Evolutionary conservation across 1,140 invertebrate genomes (phyloP).

Genomic region (Trichogramma pretiosum): DNA sequence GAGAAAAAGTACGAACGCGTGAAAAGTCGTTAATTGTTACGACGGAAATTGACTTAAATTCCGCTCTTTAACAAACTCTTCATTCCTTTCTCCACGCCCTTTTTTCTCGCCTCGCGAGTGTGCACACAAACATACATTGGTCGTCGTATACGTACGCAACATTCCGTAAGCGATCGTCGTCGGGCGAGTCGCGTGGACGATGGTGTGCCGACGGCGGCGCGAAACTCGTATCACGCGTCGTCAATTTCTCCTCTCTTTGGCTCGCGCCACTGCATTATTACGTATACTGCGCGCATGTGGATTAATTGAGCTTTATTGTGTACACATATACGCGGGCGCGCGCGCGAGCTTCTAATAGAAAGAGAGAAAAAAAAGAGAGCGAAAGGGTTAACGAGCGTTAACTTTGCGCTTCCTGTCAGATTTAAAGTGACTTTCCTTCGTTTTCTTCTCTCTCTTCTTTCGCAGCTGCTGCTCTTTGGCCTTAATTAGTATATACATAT

Average conservation of each 20-base stretch:
- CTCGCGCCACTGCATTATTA: neutral
- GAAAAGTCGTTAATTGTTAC: too few species aligned
- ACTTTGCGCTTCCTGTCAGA: conserved; percentile 20
- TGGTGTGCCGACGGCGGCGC: too few species aligned
- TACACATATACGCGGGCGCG: neutral
- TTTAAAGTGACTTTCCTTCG: conserved; percentile 17
- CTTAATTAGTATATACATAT: too few species aligned
- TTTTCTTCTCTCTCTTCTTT: conserved; percentile 3
- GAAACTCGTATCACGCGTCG: neutral
- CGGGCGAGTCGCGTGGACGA: conserved; percentile 8
- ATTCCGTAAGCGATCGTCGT: neutral
- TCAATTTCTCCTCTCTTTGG: neutral
- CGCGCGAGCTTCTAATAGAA: conserved; percentile 12
- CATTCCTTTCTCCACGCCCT: neutral
- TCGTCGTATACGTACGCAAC: neutral
- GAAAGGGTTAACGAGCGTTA: conserved; percentile 19
- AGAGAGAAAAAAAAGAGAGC: too few species aligned
- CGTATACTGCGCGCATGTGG: neutral
- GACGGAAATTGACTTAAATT: too few species aligned
- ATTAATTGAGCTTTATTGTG: too few species aligned
- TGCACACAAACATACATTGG: neutral
- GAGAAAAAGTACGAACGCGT: too few species aligned
- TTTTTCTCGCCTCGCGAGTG: neutral
- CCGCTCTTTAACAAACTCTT: too few species aligned
- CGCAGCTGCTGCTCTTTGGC: neutral